Evolutionary conservation across 2,797 vertebrate genomes (phyloP), one percentile per base, ranked within the genome.

Genomic region (Megalops cyprinoides): DNA sequence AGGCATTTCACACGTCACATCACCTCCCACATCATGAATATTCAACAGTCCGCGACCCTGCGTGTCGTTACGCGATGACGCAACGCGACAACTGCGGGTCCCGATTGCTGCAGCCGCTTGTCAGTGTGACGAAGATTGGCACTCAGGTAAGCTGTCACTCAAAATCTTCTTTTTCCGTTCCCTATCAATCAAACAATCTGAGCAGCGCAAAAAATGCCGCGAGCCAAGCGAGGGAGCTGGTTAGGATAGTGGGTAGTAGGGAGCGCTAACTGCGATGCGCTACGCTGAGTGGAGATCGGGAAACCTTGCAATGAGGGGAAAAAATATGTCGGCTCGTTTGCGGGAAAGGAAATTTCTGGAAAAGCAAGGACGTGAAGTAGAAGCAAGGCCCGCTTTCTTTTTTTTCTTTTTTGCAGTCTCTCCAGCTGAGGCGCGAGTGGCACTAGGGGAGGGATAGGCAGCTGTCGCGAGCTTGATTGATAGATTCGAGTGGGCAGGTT

Each of bases 111-210:
- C 97, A 98, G 96, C 96, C 96, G 92, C 92, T 91, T 92, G 94
- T 95, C 94, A 95, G 94, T 98, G 96, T 98, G 97, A 98, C 96
- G 97, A 98, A 98, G 97, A 98, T 98, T 99, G 97, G 97, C 97
- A 98, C 96, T 95, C 96, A 98, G 97, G 97, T 98, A 99, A 98
- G 96, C 97, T 99, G 97, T 98, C 97, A 98, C 95, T 98, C 97
- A 98, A 97, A 96, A 94, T 94, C 95, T 94, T 95, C 94, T 96
- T 94, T 95, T 94, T 93, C 95, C 93, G 93, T 93, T 95, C 94
- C 92, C 95, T 95, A 95, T 96, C 95, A 97, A 96, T 97, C 95
- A 96, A 96, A 96, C 96, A 94, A 96, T 98, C 97, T 95, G 94
- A 96, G 96, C 96, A 93, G 94, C 94, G 94, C 91, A 44, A 78